These are phyloP conservation scores for Papilio gigon DNA, from an alignment of 2,888 invertebrate species.

Conservation along the genomic window DNA sequence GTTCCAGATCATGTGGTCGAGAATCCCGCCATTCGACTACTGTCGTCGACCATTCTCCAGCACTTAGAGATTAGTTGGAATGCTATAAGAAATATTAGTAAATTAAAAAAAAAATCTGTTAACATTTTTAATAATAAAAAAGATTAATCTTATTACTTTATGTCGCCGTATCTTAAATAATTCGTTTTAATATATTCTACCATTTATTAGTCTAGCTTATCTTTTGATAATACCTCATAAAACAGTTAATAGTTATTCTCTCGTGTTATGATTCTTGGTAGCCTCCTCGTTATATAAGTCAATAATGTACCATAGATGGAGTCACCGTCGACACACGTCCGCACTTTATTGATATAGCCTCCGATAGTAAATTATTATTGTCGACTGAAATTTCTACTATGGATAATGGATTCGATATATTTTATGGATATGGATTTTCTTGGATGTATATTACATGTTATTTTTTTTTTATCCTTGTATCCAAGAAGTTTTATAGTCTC, in stretches of 20 bases:
- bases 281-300: conserved; percentile 39
- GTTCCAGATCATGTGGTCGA: too few relatives aligned
- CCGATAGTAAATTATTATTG: conserved; percentile 36
- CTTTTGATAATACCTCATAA: conserved; percentile 33
- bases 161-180: neutral
- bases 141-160: too few relatives aligned
- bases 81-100: too few relatives aligned
- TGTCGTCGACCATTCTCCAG: too few relatives aligned
- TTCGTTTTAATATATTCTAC: neutral
- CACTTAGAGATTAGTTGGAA: too few relatives aligned
- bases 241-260: conserved; percentile 32
- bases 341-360: conserved; percentile 27
- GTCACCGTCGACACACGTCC: conserved; percentile 33
- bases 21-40: too few relatives aligned
- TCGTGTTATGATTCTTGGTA: conserved; percentile 40
- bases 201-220: conserved; percentile 26
- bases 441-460: neutral
- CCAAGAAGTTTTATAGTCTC: too few relatives aligned
- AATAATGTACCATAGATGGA: conserved; percentile 38
- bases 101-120: too few relatives aligned
- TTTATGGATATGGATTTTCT: neutral
- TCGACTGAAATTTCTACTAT: neutral
- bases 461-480: too few relatives aligned
- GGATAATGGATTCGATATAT: conserved; percentile 1
- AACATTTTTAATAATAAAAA: too few relatives aligned